Percentiles rank a stretch among this genome's conserved stretches.
Evolutionary conservation across 2,888 invertebrate genomes (phyloP).

Genomic region (Apamea epomidion): DNA sequence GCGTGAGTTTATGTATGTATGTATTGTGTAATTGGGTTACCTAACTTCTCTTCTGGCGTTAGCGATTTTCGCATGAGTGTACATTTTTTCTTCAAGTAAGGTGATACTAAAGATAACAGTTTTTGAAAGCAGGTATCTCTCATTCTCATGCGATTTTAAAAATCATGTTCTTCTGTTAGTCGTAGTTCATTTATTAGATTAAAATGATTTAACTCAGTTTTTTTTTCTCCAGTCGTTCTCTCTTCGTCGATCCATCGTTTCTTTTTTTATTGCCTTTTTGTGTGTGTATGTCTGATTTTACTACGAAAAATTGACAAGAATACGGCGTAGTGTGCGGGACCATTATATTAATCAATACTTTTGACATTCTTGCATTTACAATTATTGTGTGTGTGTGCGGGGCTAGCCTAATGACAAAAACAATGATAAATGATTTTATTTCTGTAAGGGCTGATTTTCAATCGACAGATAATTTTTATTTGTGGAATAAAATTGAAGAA

Average conservation of each 20-base stretch:
- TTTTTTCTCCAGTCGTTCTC: too few species aligned
- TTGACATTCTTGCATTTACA: neutral
- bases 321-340: neutral
- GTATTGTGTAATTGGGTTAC: neutral
- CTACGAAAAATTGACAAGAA: neutral
- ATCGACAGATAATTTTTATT: too few species aligned
- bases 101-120: neutral
- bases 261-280: too few species aligned
- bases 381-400: neutral
- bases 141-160: neutral
- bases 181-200: too few species aligned
- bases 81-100: neutral
- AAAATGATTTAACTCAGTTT: too few species aligned
- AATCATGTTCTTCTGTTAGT: too few species aligned
- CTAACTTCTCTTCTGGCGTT: too few species aligned
- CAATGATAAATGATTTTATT: neutral
- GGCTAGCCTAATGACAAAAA: neutral
- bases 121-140: neutral
- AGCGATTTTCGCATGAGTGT: neutral
- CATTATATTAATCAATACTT: neutral
- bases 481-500: too few species aligned
- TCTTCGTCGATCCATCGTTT: too few species aligned
- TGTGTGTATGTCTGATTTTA: neutral
- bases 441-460: too few species aligned
- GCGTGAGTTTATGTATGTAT: too few species aligned